Conservation (phyloP, 1,140 invertebrate species). For the Semibalanus balanoides region DNA sequence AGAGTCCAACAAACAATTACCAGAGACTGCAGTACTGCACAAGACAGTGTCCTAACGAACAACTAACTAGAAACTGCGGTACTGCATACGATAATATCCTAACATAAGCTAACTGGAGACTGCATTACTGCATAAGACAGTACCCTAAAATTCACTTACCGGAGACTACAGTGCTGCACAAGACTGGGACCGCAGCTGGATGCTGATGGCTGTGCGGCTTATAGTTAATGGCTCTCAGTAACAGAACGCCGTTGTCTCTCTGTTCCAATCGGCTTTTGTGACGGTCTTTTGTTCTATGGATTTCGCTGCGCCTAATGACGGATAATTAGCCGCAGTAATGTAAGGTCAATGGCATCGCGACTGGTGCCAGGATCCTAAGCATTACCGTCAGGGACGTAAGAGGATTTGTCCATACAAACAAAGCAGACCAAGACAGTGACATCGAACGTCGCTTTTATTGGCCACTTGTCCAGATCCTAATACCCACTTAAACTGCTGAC, state of each 20-base stretch:
- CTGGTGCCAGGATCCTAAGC: background rate
- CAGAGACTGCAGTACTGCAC: too few relatives aligned
- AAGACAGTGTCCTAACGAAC: too few relatives aligned
- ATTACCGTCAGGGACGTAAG: background rate
- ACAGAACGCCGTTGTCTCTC: background rate
- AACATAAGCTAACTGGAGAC: too few relatives aligned
- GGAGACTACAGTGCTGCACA: too few relatives aligned
- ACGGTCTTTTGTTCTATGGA: background rate
- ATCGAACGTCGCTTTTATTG: background rate
- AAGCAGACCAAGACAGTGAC: background rate
- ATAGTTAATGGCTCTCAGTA: too few relatives aligned
- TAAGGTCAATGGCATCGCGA: background rate
- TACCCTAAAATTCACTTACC: too few relatives aligned
- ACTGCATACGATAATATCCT: too few relatives aligned
- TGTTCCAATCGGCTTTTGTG: background rate
- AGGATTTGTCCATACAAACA: background rate
- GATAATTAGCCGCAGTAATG: background rate
- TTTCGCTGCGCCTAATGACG: background rate
- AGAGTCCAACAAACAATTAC: too few relatives aligned
- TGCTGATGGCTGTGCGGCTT: too few relatives aligned
- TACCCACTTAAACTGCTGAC: background rate
- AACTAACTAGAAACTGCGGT: too few relatives aligned
- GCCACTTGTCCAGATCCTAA: background rate
- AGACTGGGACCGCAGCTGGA: too few relatives aligned
- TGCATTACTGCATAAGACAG: too few relatives aligned